These are phyloP conservation scores for Arvicanthis niloticus DNA, from an alignment of 2,113 vertebrate genomes.

Conservation along the genomic window DNA sequence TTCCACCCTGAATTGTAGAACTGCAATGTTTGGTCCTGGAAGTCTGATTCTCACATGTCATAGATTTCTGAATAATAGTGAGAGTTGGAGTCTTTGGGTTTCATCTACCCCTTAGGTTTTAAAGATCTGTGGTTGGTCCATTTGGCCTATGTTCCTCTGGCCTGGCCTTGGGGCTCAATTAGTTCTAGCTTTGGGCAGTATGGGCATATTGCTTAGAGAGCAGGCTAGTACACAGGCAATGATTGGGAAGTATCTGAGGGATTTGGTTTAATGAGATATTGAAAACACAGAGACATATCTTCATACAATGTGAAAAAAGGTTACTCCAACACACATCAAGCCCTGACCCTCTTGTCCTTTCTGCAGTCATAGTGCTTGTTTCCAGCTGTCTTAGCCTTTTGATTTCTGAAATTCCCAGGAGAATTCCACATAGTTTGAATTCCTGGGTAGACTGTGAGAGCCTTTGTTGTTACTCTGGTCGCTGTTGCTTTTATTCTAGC, in stretches of 20 bases:
- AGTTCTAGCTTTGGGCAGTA: neutral
- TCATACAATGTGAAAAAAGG: too few relatives aligned
- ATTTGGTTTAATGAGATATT: slow-evolving; percentile 8
- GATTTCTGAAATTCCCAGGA: slow-evolving; percentile 44
- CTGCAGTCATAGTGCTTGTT: neutral
- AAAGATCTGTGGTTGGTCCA: neutral
- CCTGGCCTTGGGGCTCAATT: neutral
- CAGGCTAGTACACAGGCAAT: neutral
- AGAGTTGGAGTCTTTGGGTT: neutral
- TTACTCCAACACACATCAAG: neutral
- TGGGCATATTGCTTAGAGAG: neutral
- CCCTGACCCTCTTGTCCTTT: neutral
- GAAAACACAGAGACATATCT: too few relatives aligned
- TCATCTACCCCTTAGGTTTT: neutral
- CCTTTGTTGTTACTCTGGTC: neutral
- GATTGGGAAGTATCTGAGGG: neutral
- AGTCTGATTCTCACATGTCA: neutral
- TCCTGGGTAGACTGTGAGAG: neutral
- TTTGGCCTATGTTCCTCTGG: neutral
- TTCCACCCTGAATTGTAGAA: neutral
- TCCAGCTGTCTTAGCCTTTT: slow-evolving; percentile 25
- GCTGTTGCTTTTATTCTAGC: neutral
- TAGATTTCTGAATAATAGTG: slow-evolving; percentile 28
- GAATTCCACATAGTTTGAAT: neutral
- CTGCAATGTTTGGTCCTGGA: neutral